Evolutionary conservation across 2,113 vertebrate species (phyloP), one percentile per base, ranked within the genome.

Genomic region (Damaliscus lunatus): DNA sequence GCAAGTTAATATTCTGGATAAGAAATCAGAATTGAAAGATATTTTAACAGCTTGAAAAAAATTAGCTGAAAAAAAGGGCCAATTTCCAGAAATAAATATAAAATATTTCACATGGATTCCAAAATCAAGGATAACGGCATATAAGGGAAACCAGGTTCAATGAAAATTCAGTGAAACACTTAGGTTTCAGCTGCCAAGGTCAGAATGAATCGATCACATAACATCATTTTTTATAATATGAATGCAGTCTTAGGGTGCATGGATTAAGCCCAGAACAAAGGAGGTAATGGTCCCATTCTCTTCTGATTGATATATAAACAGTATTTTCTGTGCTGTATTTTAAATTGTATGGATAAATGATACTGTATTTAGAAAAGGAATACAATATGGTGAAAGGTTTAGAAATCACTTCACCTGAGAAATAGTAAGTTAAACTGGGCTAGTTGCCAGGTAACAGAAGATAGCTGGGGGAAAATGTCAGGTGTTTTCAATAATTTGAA

Each of bases 11-110:
- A 67, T 60, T 67, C n/a, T 14, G 13, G 16, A n/a, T 89, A 48
- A 94, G 52, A 95, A 62, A 36, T 86, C 67, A 78, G 50, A 31
- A 87, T 83, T 94, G 77, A 94, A 95, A 90, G 25, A n/a, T 95
- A 77, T 88, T 96, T 80, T 91, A 77, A 92, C 23, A 71, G 40
- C 80, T 74, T 84, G n/a, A 21, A 71, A 94, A 92, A 93, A 95
- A 87, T 83, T 40, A 90, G 71, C 59, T 60, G 27, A 80, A 96
- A 55, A 64, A 53, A 94, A 43, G 36, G 85, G 88, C 31, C 40
- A 77, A 29, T 95, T 95, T 96, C 27, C 25, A 78, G 53, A 93
- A 81, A 59, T 86, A 52, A 93, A 88, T 84, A 95, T 97, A 95
- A 77, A 62, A 67, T 90, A 91, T 16, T 94, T 88, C 48, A 23